Evolutionary conservation across 2,113 vertebrate species (phyloP).

Genomic region (Coracopsis vasa): DNA sequence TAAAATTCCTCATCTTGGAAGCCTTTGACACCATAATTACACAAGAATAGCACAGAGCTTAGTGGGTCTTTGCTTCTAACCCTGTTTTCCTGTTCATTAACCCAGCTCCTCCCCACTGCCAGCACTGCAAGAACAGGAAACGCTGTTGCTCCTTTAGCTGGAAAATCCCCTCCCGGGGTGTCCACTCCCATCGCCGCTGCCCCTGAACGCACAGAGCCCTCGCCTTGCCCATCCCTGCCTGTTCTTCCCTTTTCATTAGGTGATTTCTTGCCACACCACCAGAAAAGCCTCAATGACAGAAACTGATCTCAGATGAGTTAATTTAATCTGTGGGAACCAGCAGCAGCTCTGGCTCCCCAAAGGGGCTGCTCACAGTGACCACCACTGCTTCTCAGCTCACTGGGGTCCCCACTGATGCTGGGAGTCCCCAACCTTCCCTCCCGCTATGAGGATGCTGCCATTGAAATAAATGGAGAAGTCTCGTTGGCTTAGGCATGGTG

Average conservation of each 20-base stretch:
- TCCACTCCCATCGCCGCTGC: neutral
- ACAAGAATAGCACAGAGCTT: neutral
- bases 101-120: neutral
- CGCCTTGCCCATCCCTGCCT: neutral
- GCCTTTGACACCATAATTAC: neutral
- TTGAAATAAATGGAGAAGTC: neutral
- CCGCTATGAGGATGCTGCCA: neutral
- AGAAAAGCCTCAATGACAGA: neutral
- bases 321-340: neutral
- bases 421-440: neutral
- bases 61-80: neutral
- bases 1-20: constrained; percentile 26
- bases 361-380: neutral
- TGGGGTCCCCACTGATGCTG: neutral
- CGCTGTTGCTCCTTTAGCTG: neutral
- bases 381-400: rapidly evolving
- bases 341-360: neutral
- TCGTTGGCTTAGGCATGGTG: neutral
- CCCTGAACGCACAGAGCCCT: neutral
- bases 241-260: neutral
- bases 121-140: neutral
- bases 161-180: neutral
- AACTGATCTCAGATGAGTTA: neutral
- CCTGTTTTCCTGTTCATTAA: neutral
- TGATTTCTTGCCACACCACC: neutral